Conservation (phyloP, 2,888 invertebrate species). For the Miltochrista miniata region DNA sequence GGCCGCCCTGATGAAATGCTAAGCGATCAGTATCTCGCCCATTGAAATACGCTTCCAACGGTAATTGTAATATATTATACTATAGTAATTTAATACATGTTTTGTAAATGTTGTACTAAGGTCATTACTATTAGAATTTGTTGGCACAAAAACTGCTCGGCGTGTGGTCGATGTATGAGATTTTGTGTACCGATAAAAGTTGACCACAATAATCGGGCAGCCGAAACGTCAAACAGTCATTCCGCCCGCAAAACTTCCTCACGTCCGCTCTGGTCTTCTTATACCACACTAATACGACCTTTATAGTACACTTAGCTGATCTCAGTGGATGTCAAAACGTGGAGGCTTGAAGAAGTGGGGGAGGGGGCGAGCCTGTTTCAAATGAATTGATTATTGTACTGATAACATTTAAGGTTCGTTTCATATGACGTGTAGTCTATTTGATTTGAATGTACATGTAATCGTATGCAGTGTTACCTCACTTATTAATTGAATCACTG, state of each 20-base stretch:
- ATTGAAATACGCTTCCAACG: conserved; percentile 70
- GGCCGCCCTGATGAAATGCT: conserved; percentile 73
- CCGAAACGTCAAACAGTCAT: conserved; percentile 6
- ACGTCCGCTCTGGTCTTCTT: background rate
- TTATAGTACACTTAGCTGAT: background rate
- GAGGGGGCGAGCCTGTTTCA: background rate
- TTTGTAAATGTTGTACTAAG: conserved; percentile 43
- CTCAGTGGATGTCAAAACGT: background rate
- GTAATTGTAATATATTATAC: conserved; percentile 57
- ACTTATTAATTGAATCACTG: conserved; percentile 25
- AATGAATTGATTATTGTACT: conserved; percentile 10
- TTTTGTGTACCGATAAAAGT: conserved; percentile 47
- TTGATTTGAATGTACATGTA: conserved; percentile 46
- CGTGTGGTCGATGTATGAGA: conserved; percentile 56
- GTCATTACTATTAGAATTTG: conserved; percentile 55
- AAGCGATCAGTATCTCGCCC: conserved; percentile 71
- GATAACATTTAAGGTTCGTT: conserved; percentile 51
- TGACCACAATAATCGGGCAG: conserved; percentile 7
- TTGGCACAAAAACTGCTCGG: conserved; percentile 57
- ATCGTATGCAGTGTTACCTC: conserved; percentile 38
- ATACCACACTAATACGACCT: background rate
- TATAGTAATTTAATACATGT: conserved; percentile 45
- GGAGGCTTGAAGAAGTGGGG: background rate
- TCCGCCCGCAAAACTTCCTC: background rate
- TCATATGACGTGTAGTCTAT: conserved; percentile 42